phyloP scores from a whole-genome alignment of 1,140 invertebrate genomes.

The Musca vetustissima region DNA sequence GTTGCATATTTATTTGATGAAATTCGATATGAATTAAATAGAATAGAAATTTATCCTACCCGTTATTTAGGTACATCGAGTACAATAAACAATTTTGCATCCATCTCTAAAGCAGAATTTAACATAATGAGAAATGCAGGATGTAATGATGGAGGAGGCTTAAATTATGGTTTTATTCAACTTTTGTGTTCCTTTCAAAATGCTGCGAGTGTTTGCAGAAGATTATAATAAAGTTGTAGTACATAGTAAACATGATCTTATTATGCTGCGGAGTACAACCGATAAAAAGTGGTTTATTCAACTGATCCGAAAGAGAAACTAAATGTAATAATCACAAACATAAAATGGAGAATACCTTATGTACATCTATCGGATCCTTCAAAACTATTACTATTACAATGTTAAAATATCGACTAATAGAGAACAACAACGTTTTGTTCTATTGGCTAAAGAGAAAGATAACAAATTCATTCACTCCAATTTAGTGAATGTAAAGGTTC shows the following conservation, averaged over 20 bases:
- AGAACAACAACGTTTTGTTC: too few relatives aligned
- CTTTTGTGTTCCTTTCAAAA: slow-evolving; percentile 50
- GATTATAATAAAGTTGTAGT: slow-evolving; percentile 57
- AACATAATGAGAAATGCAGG: not conserved
- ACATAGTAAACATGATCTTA: slow-evolving; percentile 56
- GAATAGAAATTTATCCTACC: slow-evolving; percentile 53
- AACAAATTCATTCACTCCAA: slow-evolving; percentile 25
- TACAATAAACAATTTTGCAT: slow-evolving; percentile 40
- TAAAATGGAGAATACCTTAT: slow-evolving; percentile 28
- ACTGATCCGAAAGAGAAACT: slow-evolving; percentile 20
- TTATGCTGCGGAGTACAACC: slow-evolving; percentile 49
- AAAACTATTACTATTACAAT: not conserved
- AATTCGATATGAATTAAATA: slow-evolving; percentile 56
- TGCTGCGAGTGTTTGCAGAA: slow-evolving; percentile 56
- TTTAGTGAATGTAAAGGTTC: slow-evolving; percentile 36
- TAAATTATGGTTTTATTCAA: slow-evolving; percentile 42
- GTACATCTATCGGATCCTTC: slow-evolving; percentile 19
- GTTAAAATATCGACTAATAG: too few relatives aligned
- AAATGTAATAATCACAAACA: slow-evolving; percentile 35
- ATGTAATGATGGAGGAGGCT: not conserved
- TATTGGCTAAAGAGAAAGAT: too few relatives aligned
- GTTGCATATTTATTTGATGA: slow-evolving; percentile 55
- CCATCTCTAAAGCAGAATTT: not conserved
- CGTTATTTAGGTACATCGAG: slow-evolving; percentile 44
- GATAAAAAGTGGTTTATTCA: slow-evolving; percentile 35